phyloP scores from a whole-genome alignment of 2,797 vertebrate genomes.

The Hoplostethus atlanticus region DNA sequence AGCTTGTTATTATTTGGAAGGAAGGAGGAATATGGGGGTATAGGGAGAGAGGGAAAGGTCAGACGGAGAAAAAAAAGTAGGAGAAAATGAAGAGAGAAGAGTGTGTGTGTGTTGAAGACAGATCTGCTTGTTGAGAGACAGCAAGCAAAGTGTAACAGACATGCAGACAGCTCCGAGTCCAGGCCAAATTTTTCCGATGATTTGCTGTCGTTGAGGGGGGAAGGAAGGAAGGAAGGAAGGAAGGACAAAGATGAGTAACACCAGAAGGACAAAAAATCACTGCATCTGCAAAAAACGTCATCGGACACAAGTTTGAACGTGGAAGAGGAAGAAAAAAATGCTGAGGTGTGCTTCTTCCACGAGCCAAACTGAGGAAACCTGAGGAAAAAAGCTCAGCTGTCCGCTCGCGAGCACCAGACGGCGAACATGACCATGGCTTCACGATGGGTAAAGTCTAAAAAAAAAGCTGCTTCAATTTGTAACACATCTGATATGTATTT shows the following conservation, averaged over 20 bases:
- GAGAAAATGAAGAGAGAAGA: neutral
- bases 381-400: constrained; percentile 52
- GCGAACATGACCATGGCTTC: constrained; percentile 14
- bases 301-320: constrained; percentile 64
- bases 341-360: constrained; percentile 46
- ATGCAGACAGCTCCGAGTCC: constrained; percentile 20
- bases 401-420: constrained; percentile 33
- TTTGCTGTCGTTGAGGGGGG: constrained; percentile 39
- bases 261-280: constrained; percentile 64
- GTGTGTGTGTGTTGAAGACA: neutral
- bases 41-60: neutral
- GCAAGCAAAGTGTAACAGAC: constrained; percentile 45
- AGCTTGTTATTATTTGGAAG: constrained; percentile 82
- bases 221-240: constrained; percentile 15
- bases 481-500: too few species aligned
- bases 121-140: constrained; percentile 26
- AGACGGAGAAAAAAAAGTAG: neutral
- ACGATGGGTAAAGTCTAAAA: constrained; percentile 7
- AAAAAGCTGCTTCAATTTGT: constrained; percentile 6
- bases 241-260: constrained; percentile 53
- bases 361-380: constrained; percentile 53
- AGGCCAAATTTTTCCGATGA: constrained; percentile 38
- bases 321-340: constrained; percentile 47
- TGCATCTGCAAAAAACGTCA: constrained; percentile 63
- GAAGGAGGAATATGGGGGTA: constrained; percentile 31